Conservation (phyloP, 1,140 invertebrate genomes). For the Philopotamus ludificatus region DNA sequence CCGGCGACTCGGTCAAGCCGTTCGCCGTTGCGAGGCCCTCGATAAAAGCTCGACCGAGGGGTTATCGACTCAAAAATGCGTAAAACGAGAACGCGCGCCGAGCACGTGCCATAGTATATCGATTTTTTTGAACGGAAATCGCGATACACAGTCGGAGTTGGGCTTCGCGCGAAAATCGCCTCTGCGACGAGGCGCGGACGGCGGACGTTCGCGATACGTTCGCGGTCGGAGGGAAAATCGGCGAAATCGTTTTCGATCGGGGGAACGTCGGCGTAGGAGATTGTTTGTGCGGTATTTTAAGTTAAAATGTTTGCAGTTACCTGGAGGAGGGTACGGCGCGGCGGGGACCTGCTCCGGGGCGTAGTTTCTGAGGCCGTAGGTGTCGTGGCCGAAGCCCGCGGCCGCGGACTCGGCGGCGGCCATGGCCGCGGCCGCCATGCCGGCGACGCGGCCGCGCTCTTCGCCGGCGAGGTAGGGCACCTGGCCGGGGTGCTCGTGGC, state of each 20-base stretch:
- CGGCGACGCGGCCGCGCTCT: slow-evolving; percentile 62
- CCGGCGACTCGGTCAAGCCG: neutral
- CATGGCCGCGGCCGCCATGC: slow-evolving; percentile 56
- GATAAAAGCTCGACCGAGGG: neutral
- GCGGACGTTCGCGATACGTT: neutral
- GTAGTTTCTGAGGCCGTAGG: slow-evolving; percentile 75
- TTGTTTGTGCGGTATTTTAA: no score
- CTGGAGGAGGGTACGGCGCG: slow-evolving; percentile 77
- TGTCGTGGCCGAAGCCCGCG: slow-evolving; percentile 69
- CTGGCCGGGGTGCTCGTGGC: slow-evolving; percentile 63
- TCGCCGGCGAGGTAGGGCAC: slow-evolving; percentile 67
- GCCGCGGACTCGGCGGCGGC: slow-evolving; percentile 66
- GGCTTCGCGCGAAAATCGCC: neutral
- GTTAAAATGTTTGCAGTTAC: slow-evolving; percentile 56
- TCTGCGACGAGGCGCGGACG: no score
- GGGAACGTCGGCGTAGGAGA: neutral
- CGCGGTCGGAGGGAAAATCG: neutral
- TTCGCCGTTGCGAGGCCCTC: neutral
- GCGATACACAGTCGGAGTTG: neutral
- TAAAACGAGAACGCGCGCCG: no score
- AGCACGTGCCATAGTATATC: no score
- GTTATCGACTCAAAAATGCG: neutral
- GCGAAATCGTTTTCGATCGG: no score
- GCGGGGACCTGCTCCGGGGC: slow-evolving; percentile 72
- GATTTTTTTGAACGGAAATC: no score